Evolutionary conservation across 2,113 vertebrate species (phyloP).

Genomic region (Hucho hucho): DNA sequence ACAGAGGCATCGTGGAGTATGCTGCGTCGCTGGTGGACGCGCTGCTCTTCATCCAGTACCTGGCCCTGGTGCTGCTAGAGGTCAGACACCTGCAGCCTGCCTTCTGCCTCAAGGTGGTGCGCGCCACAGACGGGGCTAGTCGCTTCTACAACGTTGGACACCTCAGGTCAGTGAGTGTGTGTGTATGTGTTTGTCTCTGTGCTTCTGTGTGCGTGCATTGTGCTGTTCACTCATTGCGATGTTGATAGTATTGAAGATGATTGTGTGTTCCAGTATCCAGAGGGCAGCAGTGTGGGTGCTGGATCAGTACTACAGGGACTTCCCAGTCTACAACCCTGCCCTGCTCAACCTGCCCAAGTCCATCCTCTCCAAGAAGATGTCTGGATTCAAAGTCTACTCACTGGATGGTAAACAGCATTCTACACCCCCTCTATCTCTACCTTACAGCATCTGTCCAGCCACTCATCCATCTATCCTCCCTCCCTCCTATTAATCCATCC

Average conservation of each 20-base stretch:
- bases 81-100: conserved; percentile 89
- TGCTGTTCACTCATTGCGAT: not conserved
- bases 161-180: conserved; percentile 77
- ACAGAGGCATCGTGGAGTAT: conserved; percentile 88
- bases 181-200: not conserved
- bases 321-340: conserved; percentile 94
- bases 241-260: not conserved
- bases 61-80: conserved; percentile 89
- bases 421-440: not conserved
- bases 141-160: conserved; percentile 90
- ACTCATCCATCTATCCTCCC: too few species aligned
- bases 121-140: conserved; percentile 87
- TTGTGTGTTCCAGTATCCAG: conserved; percentile 82
- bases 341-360: conserved; percentile 95
- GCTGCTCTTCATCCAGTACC: conserved; percentile 89
- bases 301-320: conserved; percentile 96
- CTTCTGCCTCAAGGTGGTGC: conserved; percentile 90
- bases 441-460: not conserved
- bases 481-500: not conserved
- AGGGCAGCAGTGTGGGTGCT: conserved; percentile 92
- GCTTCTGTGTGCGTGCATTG: not conserved
- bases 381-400: conserved; percentile 96
- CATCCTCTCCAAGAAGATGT: conserved; percentile 96
- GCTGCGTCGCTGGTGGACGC: conserved; percentile 89
- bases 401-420: conserved; percentile 81